These are phyloP conservation scores for Manis javanica DNA, from an alignment of 2,797 vertebrate species.

Conservation along the genomic window DNA sequence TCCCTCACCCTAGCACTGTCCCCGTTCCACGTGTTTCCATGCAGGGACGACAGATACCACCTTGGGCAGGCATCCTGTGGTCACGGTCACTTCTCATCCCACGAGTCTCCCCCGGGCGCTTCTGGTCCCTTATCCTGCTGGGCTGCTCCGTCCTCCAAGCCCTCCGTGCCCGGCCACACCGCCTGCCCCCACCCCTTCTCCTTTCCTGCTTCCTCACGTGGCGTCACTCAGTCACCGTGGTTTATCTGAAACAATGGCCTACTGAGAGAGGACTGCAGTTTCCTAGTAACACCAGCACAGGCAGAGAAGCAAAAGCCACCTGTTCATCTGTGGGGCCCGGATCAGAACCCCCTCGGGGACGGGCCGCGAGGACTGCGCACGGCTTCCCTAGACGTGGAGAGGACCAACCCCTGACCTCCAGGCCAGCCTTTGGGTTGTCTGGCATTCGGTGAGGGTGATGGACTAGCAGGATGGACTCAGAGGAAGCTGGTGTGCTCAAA, in stretches of 20 bases:
- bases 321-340: background rate
- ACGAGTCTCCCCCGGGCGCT: background rate
- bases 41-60: background rate
- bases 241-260: constrained; percentile 26
- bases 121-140: background rate
- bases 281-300: background rate
- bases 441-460: fast-evolving
- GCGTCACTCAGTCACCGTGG: background rate
- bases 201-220: background rate
- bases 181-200: too few species aligned
- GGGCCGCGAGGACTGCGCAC: too few species aligned
- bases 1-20: background rate
- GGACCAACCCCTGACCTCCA: too few species aligned
- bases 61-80: background rate
- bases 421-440: background rate
- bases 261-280: background rate
- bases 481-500: background rate
- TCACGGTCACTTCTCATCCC: background rate
- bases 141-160: background rate
- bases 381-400: too few species aligned
- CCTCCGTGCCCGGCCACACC: background rate
- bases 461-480: background rate
- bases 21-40: background rate
- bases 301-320: background rate
- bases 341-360: background rate